Conservation (phyloP, 1,140 invertebrate species). For the Macrosteles quadrilineatus region DNA sequence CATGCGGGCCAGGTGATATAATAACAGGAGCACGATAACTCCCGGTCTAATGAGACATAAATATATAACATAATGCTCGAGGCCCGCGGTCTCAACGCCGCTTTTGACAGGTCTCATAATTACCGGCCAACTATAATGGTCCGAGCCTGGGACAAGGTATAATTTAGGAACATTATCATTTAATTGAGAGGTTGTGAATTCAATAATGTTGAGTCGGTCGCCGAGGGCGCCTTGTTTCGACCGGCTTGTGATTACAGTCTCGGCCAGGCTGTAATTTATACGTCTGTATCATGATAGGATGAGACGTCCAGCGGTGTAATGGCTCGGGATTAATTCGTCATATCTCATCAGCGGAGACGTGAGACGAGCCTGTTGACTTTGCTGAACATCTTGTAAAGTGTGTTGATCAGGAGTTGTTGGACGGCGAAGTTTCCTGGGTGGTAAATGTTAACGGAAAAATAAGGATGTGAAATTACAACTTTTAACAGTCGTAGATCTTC, state of each 20-base stretch:
- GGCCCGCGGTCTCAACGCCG: neutral
- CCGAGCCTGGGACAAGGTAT: neutral
- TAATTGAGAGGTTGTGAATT: conserved; percentile 14
- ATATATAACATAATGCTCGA: neutral
- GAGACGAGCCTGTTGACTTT: too few relatives aligned
- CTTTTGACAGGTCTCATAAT: conserved; percentile 3
- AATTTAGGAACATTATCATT: conserved; percentile 15
- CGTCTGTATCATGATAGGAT: conserved; percentile 3
- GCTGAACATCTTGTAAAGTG: too few relatives aligned
- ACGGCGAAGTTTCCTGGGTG: too few relatives aligned
- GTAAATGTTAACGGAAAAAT: too few relatives aligned
- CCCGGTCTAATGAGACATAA: conserved; percentile 5
- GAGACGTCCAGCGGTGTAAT: neutral
- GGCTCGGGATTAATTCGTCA: neutral
- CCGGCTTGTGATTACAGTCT: neutral
- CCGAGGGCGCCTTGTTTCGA: neutral
- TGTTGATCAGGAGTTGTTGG: too few relatives aligned
- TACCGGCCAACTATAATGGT: neutral
- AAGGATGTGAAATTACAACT: too few relatives aligned
- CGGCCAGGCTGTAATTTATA: neutral
- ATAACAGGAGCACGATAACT: conserved; percentile 4
- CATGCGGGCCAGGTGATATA: neutral
- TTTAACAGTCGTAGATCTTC: too few relatives aligned
- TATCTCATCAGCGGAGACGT: neutral
- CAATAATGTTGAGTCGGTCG: conserved; percentile 4